phyloP scores from a whole-genome alignment of 2,113 vertebrate genomes.

The Oriolus oriolus region DNA sequence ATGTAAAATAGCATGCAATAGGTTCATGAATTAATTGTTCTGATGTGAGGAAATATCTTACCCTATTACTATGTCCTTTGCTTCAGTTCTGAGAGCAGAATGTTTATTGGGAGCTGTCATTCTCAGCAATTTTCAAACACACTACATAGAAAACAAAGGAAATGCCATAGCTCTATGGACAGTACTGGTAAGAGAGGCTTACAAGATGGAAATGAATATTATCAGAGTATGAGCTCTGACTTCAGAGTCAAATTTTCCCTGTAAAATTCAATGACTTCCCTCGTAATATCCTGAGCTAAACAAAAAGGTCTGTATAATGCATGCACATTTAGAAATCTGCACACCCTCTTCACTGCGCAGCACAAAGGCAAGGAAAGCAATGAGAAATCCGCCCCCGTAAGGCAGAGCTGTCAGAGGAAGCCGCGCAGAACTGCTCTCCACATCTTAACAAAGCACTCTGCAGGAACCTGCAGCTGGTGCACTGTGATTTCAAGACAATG shows the following conservation, averaged over 20 bases:
- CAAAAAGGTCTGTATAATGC: neutral
- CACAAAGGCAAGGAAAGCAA: neutral
- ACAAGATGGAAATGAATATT: neutral
- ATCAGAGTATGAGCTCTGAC: neutral
- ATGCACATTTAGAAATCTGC: neutral
- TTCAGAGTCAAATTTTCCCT: neutral
- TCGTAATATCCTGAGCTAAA: neutral
- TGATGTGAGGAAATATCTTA: neutral
- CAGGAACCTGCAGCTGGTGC: neutral
- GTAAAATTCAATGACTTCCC: neutral
- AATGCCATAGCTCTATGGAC: neutral
- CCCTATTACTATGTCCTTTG: neutral
- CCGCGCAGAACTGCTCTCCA: accelerated
- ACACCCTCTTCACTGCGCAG: neutral
- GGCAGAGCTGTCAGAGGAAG: neutral
- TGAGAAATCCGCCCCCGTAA: neutral
- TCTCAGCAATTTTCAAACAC: neutral
- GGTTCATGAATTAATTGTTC: neutral
- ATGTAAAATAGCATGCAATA: neutral
- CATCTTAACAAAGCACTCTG: neutral
- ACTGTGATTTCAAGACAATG: neutral
- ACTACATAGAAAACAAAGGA: neutral
- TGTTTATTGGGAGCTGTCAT: neutral
- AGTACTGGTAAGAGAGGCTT: neutral
- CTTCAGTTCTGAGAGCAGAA: neutral